A percentile compares a stretch with the other conserved stretches of the same genome.
Evolutionary conservation across 2,888 invertebrate genomes (phyloP).

Genomic region (Linyphia triangularis): DNA sequence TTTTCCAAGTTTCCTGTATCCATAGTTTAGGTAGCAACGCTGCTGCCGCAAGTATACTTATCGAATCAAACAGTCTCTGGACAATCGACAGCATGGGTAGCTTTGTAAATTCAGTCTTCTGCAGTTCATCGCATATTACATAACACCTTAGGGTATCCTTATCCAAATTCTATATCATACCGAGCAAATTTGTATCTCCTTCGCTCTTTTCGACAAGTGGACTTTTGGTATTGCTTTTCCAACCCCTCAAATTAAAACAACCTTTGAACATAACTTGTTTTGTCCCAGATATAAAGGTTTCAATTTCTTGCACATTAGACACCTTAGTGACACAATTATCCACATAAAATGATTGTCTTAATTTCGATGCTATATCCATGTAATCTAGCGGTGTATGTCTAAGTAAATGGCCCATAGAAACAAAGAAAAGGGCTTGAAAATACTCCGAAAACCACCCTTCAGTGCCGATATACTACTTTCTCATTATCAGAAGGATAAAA

Average conservation of each 20-base stretch:
- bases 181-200: background rate
- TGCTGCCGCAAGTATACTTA: background rate
- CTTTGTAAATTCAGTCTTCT: background rate
- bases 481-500: too few relatives aligned
- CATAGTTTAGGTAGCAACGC: background rate
- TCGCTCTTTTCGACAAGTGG: background rate
- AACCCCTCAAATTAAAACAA: conserved; percentile 16
- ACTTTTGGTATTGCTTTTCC: background rate
- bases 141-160: conserved; percentile 1
- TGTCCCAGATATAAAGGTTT: background rate
- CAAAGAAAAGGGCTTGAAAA: background rate
- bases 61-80: conserved; percentile 12
- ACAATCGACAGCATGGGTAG: background rate
- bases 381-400: background rate
- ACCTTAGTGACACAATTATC: background rate
- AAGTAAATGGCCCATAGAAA: background rate
- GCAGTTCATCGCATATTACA: background rate
- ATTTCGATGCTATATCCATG: too few relatives aligned
- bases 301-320: background rate
- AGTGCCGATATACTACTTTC: background rate
- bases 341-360: too few relatives aligned
- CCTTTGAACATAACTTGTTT: background rate
- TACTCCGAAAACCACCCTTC: conserved; percentile 21
- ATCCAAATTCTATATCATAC: conserved; percentile 1
- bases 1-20: background rate